Conservation (phyloP, 2,797 vertebrate species). For the Uromys caudimaculatus region DNA sequence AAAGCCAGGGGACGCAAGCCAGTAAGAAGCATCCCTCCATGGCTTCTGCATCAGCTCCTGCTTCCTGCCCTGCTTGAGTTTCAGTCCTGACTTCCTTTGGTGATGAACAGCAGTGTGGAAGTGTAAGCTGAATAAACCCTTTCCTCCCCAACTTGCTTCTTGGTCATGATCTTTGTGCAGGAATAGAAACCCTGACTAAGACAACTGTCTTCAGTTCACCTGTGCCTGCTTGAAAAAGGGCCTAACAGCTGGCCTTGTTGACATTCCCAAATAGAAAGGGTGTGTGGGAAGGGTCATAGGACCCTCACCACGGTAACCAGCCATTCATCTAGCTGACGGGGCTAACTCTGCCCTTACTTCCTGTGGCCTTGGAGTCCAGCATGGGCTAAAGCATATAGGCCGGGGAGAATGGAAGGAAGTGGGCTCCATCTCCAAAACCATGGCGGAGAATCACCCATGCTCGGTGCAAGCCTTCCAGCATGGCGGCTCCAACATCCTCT, state of each 20-base stretch:
- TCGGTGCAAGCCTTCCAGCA: not conserved
- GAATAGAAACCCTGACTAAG: too few species aligned
- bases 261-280: not conserved
- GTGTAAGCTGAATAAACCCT: too few species aligned
- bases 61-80: too few species aligned
- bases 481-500: not conserved
- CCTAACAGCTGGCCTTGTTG: not conserved
- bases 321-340: not conserved
- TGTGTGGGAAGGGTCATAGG: too few species aligned
- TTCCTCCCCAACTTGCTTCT: too few species aligned
- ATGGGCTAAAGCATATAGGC: not conserved
- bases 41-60: too few species aligned
- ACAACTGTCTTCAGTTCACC: not conserved
- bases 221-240: not conserved
- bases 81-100: too few species aligned
- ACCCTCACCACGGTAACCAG: too few species aligned
- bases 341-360: not conserved
- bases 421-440: not conserved
- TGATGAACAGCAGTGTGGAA: too few species aligned
- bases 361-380: not conserved
- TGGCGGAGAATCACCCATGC: not conserved
- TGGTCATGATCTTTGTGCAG: too few species aligned
- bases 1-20: too few species aligned
- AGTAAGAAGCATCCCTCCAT: too few species aligned
- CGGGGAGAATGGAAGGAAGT: not conserved